Conservation (phyloP, 2,888 invertebrate species). For the Coenonympha arcania region DNA sequence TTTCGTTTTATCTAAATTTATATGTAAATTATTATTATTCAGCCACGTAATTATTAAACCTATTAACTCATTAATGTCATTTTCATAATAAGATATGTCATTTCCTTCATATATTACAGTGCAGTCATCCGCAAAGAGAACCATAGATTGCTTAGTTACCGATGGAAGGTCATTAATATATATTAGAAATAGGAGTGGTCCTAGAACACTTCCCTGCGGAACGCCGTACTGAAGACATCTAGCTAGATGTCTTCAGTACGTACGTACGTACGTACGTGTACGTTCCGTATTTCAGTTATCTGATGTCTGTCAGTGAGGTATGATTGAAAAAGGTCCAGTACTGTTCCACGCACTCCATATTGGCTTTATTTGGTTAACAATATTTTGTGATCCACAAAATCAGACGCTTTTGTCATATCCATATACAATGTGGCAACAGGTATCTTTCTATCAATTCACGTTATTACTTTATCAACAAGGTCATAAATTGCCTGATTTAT, state of each 20-base stretch:
- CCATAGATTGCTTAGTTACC: not conserved
- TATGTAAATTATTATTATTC: too few relatives aligned
- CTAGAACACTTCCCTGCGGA: not conserved
- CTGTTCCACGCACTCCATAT: not conserved
- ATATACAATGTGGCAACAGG: not conserved
- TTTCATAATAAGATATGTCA: not conserved
- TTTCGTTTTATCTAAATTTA: too few relatives aligned
- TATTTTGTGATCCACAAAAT: not conserved
- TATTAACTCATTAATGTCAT: not conserved
- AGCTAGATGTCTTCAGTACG: not conserved
- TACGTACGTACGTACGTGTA: not conserved
- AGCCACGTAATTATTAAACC: too few relatives aligned
- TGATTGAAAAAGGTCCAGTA: not conserved
- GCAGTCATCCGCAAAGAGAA: too few relatives aligned
- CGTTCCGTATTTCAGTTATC: not conserved
- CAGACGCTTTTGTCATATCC: not conserved
- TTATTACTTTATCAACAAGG: too few relatives aligned
- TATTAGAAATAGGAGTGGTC: not conserved
- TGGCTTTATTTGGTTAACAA: not conserved
- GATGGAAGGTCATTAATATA: not conserved
- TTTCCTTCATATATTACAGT: not conserved
- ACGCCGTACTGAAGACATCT: not conserved
- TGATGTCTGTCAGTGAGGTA: not conserved
- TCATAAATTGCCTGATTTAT: not conserved
- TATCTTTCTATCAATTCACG: not conserved